Conservation (phyloP, 2,113 vertebrate species). For the Regulus satrapa region DNA sequence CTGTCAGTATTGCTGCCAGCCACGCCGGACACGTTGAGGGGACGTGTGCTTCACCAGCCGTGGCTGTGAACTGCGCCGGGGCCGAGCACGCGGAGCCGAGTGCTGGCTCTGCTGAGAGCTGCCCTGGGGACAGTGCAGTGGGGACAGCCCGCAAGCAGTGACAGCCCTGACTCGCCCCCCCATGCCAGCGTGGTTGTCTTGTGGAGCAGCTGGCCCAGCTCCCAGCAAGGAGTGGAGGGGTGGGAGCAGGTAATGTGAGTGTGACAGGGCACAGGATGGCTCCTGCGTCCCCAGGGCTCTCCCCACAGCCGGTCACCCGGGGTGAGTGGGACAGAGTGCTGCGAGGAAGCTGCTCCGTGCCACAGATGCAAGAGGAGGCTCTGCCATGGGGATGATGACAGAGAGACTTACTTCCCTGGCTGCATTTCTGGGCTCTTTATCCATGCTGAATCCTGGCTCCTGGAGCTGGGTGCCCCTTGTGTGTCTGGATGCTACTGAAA, state of each 20-base stretch:
- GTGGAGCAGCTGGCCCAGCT: not conserved
- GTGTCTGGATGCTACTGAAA: not conserved
- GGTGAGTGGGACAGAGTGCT: not conserved
- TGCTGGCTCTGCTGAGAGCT: not conserved
- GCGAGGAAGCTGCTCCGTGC: not conserved
- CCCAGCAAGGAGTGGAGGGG: not conserved
- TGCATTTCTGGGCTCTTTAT: not conserved
- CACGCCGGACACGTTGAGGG: fast-evolving
- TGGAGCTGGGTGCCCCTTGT: not conserved
- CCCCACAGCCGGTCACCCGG: fast-evolving
- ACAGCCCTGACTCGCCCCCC: not conserved
- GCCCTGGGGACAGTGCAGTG: not conserved
- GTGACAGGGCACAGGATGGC: fast-evolving
- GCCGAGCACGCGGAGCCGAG: fast-evolving
- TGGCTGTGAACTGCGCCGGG: not conserved
- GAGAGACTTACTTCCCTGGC: not conserved
- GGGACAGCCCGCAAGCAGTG: not conserved
- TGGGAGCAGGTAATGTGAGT: not conserved
- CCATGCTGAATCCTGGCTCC: not conserved
- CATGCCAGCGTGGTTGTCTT: not conserved
- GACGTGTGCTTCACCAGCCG: fast-evolving
- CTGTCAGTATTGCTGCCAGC: not conserved
- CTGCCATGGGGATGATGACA: not conserved
- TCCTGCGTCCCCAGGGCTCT: not conserved
- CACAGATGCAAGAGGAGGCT: not conserved